These are phyloP conservation scores for Trogon surrucura DNA, from an alignment of 2,113 vertebrate genomes.

Conservation along the genomic window DNA sequence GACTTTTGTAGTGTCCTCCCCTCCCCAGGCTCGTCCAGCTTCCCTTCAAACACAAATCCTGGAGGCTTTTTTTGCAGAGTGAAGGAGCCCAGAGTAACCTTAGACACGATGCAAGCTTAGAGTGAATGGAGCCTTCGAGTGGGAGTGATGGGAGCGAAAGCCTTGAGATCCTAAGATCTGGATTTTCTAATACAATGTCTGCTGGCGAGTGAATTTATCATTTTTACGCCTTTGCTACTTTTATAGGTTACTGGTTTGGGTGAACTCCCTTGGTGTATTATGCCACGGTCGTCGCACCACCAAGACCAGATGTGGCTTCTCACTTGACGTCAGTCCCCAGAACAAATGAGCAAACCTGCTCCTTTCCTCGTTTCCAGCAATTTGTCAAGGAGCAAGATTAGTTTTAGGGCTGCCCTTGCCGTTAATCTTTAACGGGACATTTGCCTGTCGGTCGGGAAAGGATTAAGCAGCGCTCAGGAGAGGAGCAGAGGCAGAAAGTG, in stretches of 20 bases:
- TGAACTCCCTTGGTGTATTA: neutral
- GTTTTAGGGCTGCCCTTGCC: neutral
- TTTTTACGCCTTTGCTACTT: neutral
- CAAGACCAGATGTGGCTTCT: neutral
- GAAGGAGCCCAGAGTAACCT: neutral
- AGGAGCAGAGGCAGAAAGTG: neutral
- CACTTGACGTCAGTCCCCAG: neutral
- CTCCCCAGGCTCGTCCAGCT: neutral
- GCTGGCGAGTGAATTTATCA: rapidly evolving
- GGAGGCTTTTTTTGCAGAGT: neutral
- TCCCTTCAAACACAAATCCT: neutral
- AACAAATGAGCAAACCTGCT: neutral
- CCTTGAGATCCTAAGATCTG: neutral
- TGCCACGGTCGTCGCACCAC: neutral
- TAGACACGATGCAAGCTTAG: neutral
- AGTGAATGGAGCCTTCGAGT: rapidly evolving
- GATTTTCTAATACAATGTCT: neutral
- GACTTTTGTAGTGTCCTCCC: neutral
- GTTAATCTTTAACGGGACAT: neutral
- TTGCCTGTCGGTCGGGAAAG: no score
- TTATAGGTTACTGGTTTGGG: neutral
- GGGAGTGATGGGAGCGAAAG: neutral
- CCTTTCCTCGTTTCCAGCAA: neutral
- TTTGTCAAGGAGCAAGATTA: neutral
- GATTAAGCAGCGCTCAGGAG: neutral